Evolutionary conservation across 2,888 invertebrate species (phyloP).

Genomic region (Athalia cordata): DNA sequence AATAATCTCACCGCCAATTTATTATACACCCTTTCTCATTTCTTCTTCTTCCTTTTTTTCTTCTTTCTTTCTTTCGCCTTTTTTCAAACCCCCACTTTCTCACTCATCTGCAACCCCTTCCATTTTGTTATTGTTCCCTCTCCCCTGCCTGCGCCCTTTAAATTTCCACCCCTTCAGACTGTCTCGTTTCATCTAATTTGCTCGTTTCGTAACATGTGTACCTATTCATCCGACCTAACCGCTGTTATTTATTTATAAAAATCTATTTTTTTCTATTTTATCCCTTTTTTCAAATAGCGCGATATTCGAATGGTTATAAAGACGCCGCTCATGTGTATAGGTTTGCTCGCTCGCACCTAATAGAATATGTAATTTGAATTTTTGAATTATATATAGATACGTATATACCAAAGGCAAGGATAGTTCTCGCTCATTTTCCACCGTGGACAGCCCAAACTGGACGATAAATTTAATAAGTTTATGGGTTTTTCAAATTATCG

Average conservation of each 20-base stretch:
- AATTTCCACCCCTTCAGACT: slow-evolving; percentile 8
- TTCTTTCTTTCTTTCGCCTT: slow-evolving; percentile 49
- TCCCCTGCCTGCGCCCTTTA: slow-evolving; percentile 41
- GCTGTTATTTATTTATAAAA: no score
- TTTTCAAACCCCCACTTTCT: slow-evolving; percentile 42
- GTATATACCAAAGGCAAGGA: neutral
- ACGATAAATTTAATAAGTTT: slow-evolving; percentile 64
- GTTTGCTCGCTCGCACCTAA: slow-evolving; percentile 61
- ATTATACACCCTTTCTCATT: slow-evolving; percentile 73
- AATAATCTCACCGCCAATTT: slow-evolving; percentile 74
- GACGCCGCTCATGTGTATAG: slow-evolving; percentile 40
- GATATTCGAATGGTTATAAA: neutral
- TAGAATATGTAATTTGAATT: slow-evolving; percentile 71
- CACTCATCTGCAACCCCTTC: slow-evolving; percentile 44
- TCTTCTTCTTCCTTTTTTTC: slow-evolving; percentile 59
- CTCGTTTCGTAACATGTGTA: no score
- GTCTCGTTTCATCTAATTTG: no score
- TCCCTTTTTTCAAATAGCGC: no score
- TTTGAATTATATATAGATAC: slow-evolving; percentile 54
- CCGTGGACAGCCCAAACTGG: slow-evolving; percentile 42
- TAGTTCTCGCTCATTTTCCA: slow-evolving; percentile 36
- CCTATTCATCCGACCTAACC: no score
- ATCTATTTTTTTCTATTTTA: no score
- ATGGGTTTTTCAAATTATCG: slow-evolving; percentile 54
- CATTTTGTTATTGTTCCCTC: slow-evolving; percentile 42